A percentile compares a stretch with the other conserved stretches of the same genome.
phyloP scores from a whole-genome alignment of 2,113 vertebrate genomes.

The Anser cygnoides region DNA sequence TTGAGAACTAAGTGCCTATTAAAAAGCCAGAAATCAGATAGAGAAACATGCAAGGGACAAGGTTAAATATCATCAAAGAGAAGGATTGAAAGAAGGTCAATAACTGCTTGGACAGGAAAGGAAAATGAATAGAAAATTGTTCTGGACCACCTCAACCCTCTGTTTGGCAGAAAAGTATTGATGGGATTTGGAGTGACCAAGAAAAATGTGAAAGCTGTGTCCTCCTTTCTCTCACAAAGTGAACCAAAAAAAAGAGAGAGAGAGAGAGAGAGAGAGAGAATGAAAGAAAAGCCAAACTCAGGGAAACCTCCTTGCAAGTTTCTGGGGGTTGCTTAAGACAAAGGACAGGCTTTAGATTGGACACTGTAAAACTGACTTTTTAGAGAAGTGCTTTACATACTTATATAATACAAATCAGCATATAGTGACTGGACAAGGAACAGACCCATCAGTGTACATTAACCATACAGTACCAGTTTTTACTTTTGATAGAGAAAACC shows the following conservation, averaged over 20 bases:
- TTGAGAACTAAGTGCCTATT: conserved; percentile 72
- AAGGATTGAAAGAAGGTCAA: conserved; percentile 78
- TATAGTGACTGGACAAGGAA: background rate
- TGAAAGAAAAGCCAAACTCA: conserved; percentile 12
- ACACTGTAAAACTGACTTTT: background rate
- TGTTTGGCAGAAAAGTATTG: conserved; percentile 69
- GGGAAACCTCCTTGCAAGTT: background rate
- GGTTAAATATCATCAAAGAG: conserved; percentile 80
- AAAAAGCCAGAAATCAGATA: conserved; percentile 77
- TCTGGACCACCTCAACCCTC: conserved; percentile 60
- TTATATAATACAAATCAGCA: background rate
- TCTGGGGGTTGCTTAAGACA: background rate
- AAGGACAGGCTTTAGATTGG: background rate
- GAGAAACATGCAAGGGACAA: conserved; percentile 71
- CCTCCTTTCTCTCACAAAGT: conserved; percentile 50
- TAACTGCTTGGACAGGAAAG: conserved; percentile 75
- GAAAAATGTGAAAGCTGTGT: conserved; percentile 67
- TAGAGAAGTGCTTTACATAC: background rate
- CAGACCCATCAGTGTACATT: background rate
- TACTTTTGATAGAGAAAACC: background rate
- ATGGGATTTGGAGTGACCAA: conserved; percentile 73
- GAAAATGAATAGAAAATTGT: conserved; percentile 75
- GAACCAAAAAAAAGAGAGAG: background rate
- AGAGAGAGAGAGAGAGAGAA: background rate
- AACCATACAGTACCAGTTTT: background rate